Percentiles rank a stretch among this genome's conserved stretches.
phyloP scores from a whole-genome alignment of 1,140 invertebrate species.

The Penaeus indicus region DNA sequence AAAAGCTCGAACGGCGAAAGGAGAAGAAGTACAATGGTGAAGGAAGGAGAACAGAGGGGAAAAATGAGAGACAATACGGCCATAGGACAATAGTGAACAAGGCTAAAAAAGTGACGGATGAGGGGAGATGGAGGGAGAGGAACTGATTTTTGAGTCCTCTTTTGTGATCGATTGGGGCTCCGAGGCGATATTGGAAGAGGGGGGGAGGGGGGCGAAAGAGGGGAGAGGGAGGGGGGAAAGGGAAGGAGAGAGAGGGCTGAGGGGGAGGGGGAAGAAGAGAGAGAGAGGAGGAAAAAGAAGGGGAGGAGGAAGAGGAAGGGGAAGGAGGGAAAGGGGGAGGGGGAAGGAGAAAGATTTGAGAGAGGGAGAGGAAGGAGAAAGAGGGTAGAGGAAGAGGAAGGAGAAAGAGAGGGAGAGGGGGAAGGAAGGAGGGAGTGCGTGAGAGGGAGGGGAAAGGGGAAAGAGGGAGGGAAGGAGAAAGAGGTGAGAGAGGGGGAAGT shows the following conservation, averaged over 20 bases:
- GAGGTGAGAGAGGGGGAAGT: conserved; percentile 3
- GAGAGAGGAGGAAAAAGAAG: neutral
- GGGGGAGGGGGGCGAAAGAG: conserved; percentile 7
- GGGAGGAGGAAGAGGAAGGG: neutral
- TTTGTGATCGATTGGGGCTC: neutral
- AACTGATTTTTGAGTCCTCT: neutral
- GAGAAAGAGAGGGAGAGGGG: neutral
- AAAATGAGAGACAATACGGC: too few species aligned
- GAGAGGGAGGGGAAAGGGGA: too few species aligned
- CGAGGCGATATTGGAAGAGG: neutral
- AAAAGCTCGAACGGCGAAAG: too few species aligned
- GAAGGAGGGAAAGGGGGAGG: conserved; percentile 22
- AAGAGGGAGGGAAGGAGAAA: neutral
- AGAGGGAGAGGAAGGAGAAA: neutral
- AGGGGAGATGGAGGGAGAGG: too few species aligned
- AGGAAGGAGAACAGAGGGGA: too few species aligned
- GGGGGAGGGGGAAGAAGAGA: neutral
- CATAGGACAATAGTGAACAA: too few species aligned
- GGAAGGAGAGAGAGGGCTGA: neutral
- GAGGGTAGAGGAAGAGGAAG: neutral
- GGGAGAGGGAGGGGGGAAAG: neutral
- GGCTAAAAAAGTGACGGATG: too few species aligned
- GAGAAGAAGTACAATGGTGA: too few species aligned
- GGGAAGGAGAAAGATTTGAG: neutral
- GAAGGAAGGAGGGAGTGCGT: neutral